Base-by-base conservation (phyloP, 2,113 vertebrate genomes). In the Lamprotornis superbus region DNA sequence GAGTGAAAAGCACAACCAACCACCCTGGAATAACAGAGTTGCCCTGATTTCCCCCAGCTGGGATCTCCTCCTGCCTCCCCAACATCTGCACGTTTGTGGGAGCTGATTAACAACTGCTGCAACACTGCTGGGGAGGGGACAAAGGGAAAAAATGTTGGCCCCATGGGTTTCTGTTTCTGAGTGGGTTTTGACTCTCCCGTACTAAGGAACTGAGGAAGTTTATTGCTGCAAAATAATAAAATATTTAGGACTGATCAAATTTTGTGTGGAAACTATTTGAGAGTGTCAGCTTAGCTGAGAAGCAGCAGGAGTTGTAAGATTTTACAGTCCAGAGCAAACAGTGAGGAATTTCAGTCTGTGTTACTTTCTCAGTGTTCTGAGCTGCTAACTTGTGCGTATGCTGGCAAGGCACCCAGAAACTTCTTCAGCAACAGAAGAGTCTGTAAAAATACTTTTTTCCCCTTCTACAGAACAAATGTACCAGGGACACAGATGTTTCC, bases 281-380 rank as follows among this genome's bases (percentile, higher is more conserved):
- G 92, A 96, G 61, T 67, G 69, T 86, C 42, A 33, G 90, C 90
- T 96, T n/a, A 69, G 74, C 92, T 75, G 90, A 90, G 87, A 95
- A 92, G 90, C 83, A 94, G 74, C 23, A 9, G 87, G 81, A 49
- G 77, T 91, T 94, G 63, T 92, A 94, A 94, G 94, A 89, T 93
- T 90, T 70, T 92, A 91, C 93, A 96, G 93, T 70, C 92, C 82
- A 83, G 81, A 97, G 96, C 91, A 90, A 97, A 95, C 83, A 94
- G 90, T 10, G 55, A 95, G 83, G 94, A 94, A 93, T 95, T 95
- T 92, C 59, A 76, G n/a, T 73, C 83, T 1, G 0, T 82, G 3
- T 85, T 83, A 74, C 37, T 31, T 95, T 92, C 93, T 93, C 88
- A 80, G 49, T 67, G 37, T 91, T 89, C 92, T n/a, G 75, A 94